These are phyloP conservation scores for Halesus radiatus DNA, from an alignment of 1,140 invertebrate species.

Conservation along the genomic window DNA sequence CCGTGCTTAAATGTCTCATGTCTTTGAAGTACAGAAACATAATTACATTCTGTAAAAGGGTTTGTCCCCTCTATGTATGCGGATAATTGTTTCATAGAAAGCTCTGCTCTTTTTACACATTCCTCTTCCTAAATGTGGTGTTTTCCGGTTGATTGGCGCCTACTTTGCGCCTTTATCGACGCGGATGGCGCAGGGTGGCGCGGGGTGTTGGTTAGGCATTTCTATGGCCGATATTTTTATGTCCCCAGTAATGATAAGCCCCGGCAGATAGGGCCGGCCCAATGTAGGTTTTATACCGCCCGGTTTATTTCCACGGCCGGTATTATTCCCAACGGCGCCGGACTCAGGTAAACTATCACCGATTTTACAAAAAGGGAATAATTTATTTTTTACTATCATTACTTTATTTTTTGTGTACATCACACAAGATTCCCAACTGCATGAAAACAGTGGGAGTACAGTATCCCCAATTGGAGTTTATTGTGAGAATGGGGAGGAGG, in stretches of 20 bases:
- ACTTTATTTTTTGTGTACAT: no score
- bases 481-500: no score
- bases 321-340: slow-evolving; percentile 6
- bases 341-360: no score
- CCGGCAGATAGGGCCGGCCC: slow-evolving; percentile 14
- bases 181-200: neutral
- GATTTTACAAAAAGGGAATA: no score
- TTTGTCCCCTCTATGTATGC: no score
- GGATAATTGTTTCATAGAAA: neutral
- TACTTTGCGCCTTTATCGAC: neutral
- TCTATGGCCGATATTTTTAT: slow-evolving; percentile 42
- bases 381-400: no score
- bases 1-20: no score
- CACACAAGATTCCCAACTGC: no score
- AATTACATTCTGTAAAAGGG: no score
- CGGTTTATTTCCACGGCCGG: slow-evolving; percentile 45
- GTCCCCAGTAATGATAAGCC: slow-evolving; percentile 37
- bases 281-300: slow-evolving; percentile 39
- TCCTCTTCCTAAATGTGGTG: neutral
- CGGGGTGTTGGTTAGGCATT: neutral
- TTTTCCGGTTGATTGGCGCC: slow-evolving; percentile 16
- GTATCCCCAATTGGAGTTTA: no score
- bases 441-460: no score
- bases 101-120: neutral
- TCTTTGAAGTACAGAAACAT: no score